These are phyloP conservation scores for Harpegnathos saltator DNA, from an alignment of 1,140 invertebrate genomes.

Conservation along the genomic window DNA sequence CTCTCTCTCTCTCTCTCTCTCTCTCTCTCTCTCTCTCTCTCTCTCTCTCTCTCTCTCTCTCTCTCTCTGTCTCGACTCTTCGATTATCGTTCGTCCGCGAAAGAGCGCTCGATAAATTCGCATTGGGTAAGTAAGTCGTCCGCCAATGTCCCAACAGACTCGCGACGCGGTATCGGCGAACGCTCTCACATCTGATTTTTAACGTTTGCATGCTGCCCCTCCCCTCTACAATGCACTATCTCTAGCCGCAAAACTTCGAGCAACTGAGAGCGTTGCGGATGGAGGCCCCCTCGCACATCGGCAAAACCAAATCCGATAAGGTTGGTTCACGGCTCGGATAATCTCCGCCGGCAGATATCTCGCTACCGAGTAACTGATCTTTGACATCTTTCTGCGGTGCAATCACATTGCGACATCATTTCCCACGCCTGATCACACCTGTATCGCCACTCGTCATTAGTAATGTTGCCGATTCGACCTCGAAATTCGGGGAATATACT, in stretches of 20 bases:
- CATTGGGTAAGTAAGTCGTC: conserved; percentile 65
- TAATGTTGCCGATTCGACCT: too few species aligned
- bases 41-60: too few species aligned
- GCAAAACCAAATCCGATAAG: conserved; percentile 95
- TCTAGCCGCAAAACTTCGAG: conserved; percentile 91
- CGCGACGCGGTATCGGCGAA: background rate
- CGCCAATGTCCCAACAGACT: conserved; percentile 25
- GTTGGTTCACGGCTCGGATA: conserved; percentile 85
- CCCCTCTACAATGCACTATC: conserved; percentile 76
- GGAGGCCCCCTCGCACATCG: conserved; percentile 93
- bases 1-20: too few species aligned
- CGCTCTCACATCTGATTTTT: conserved; percentile 76
- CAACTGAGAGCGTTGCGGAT: conserved; percentile 91
- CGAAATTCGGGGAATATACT: too few species aligned
- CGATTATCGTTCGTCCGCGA: background rate
- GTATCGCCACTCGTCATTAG: too few species aligned
- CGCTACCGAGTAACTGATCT: conserved; percentile 11
- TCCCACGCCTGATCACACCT: too few species aligned
- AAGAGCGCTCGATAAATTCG: conserved; percentile 46
- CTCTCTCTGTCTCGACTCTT: too few species aligned
- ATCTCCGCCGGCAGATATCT: background rate
- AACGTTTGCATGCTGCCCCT: conserved; percentile 86
- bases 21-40: too few species aligned
- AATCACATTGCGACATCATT: too few species aligned
- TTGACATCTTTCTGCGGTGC: background rate